A percentile compares a stretch with the other conserved stretches of the same genome.
phyloP scores from a whole-genome alignment of 2,888 invertebrate genomes.

The Fissipunctia ypsillon region DNA sequence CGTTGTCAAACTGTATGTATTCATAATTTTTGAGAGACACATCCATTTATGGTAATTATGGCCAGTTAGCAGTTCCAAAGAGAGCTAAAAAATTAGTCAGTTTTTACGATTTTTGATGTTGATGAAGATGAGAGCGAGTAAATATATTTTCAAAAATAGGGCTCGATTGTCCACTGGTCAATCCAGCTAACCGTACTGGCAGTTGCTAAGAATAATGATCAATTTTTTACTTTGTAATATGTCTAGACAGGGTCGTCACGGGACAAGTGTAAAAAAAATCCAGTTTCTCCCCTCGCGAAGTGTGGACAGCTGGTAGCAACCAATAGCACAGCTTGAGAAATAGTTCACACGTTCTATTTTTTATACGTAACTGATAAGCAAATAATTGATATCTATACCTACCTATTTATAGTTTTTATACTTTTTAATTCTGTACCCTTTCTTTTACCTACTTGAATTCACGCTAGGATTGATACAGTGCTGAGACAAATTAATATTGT shows the following conservation, averaged over 20 bases:
- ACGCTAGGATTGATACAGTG: background rate
- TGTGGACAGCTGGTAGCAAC: conserved; percentile 35
- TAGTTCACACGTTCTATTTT: conserved; percentile 45
- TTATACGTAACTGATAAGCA: background rate
- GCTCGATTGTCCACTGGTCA: conserved; percentile 15
- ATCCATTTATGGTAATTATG: too few relatives aligned
- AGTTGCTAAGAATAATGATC: conserved; percentile 7
- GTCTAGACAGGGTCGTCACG: conserved; percentile 43
- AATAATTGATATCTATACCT: background rate
- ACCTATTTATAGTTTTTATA: too few relatives aligned
- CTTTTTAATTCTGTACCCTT: background rate
- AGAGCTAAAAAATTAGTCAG: too few relatives aligned
- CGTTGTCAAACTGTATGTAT: too few relatives aligned
- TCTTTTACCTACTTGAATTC: background rate
- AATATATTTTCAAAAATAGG: conserved; percentile 10
- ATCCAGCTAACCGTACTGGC: conserved; percentile 3
- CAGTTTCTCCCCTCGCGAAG: conserved; percentile 41
- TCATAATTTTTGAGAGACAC: too few relatives aligned
- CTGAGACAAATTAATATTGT: too few relatives aligned
- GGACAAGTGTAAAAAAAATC: conserved; percentile 52
- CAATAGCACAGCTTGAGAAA: conserved; percentile 12
- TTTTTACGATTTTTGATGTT: too few relatives aligned
- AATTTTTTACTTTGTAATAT: conserved; percentile 14
- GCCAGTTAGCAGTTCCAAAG: too few relatives aligned
- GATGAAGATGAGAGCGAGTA: too few relatives aligned